Base-by-base conservation (phyloP, 2,113 vertebrate species). In the Grus americana region DNA sequence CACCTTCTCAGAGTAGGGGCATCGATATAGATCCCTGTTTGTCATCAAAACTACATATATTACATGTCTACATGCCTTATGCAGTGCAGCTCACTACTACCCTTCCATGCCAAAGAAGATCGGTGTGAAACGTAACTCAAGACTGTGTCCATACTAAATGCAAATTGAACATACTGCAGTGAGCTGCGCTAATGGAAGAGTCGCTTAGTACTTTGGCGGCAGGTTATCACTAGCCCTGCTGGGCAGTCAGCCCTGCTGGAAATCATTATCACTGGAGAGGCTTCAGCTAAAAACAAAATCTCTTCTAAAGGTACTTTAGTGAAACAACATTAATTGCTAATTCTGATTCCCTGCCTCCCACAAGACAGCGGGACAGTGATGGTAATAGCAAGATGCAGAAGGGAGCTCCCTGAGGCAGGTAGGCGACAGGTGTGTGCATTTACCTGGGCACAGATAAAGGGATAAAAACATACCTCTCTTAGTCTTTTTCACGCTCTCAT, bases 221-320 rank as follows among this genome's bases (percentile, higher is more conserved):
- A 91, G 84, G 85, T 52, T 59, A 78, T 73, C 83, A 9, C 52
- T 30, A 58, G 76, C 66, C 70, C 55, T 10, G 38, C 75, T 91
- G 90, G 88, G 74, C 46, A 58, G 49, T 30, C 66, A 74, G 92
- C 59, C 79, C 74, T 74, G 63, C 71, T 82, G 71, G 79, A 59
- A 92, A 55, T 63, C 84, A 36, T 84, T 38, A 57, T 36, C 74
- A 10, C 54, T 46, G 29, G 49, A 76, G 79, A 88, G 50, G n/a
- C n/a, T 86, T 73, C 32, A 16, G 67, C 66, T 65, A 12, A 49
- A 79, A 70, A 81, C 11, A 42, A 42, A 49, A 58, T 13, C 54
- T 84, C 44, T 55, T 67, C 81, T 68, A n/a, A 81, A 92, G 32
- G 71, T 32, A 49, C 54, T 73, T 76, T 0, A 34, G 71, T 88